phyloP scores from a whole-genome alignment of 2,113 vertebrate species.

The Triplophysa siluroides region DNA sequence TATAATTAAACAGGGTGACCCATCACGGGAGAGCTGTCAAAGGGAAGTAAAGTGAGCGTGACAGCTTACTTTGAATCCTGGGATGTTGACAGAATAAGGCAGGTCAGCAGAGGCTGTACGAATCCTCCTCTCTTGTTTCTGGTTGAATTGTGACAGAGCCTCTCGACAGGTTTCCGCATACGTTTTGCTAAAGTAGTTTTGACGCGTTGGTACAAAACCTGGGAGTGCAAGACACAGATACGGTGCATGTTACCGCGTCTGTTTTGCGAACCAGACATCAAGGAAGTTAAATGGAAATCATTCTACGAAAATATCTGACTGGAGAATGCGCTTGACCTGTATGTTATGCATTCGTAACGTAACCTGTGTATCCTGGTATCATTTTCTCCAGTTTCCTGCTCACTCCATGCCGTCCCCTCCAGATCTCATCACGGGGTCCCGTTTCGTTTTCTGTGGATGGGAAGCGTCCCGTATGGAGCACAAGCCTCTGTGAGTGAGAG shows the following conservation, averaged over 20 bases:
- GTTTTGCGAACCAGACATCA: background rate
- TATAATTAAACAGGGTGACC: constrained; percentile 62
- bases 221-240: constrained; percentile 1
- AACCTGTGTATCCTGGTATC: constrained; percentile 81
- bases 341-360: background rate
- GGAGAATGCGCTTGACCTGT: background rate
- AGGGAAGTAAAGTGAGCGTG: constrained; percentile 2
- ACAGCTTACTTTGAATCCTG: constrained; percentile 57
- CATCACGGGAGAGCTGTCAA: constrained; percentile 29
- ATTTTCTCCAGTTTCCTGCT: constrained; percentile 61
- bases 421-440: constrained; percentile 8
- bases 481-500: constrained; percentile 59
- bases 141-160: constrained; percentile 63
- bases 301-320: background rate
- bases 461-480: constrained; percentile 57
- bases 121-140: constrained; percentile 46
- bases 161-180: constrained; percentile 69
- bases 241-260: background rate
- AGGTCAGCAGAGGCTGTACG: constrained; percentile 31
- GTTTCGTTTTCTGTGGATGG: constrained; percentile 30
- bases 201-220: constrained; percentile 74
- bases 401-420: constrained; percentile 38
- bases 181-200: constrained; percentile 76
- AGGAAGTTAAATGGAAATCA: background rate
- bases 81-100: constrained; percentile 36